A percentile compares a stretch with the other conserved stretches of the same genome.
Evolutionary conservation across 1,140 invertebrate species (phyloP).

Genomic region (Grapholita molesta): DNA sequence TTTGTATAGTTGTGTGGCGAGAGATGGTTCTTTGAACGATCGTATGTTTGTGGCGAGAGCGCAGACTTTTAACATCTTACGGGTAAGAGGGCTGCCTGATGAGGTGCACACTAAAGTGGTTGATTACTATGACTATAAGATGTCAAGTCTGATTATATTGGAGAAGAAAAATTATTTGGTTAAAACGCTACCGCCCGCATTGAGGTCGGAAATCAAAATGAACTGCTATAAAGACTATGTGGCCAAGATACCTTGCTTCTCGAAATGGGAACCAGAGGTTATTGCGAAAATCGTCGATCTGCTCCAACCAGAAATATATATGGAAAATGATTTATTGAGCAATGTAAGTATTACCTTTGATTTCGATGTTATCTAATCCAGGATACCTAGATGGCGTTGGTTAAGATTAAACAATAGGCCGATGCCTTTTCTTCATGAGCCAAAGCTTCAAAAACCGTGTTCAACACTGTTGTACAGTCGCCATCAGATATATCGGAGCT

Average conservation of each 20-base stretch:
- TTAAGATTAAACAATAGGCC: neutral
- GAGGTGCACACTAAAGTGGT: conserved; percentile 27
- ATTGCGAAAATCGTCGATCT: conserved; percentile 29
- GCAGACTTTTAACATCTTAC: conserved; percentile 24
- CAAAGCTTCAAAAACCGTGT: too few species aligned
- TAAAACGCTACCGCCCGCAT: conserved; percentile 24
- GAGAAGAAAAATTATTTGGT: conserved; percentile 28
- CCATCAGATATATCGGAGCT: too few species aligned
- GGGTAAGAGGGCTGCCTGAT: conserved; percentile 32
- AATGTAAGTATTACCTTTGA: conserved; percentile 30
- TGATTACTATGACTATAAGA: conserved; percentile 31
- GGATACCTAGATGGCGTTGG: neutral
- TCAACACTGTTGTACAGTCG: too few species aligned
- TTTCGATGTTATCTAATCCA: conserved; percentile 1
- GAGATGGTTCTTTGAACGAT: conserved; percentile 24
- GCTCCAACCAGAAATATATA: conserved; percentile 35
- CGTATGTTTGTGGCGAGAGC: conserved; percentile 14
- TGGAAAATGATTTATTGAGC: conserved; percentile 30
- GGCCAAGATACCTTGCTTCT: conserved; percentile 27
- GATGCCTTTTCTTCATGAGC: neutral
- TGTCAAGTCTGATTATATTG: conserved; percentile 23
- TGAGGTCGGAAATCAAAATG: conserved; percentile 34
- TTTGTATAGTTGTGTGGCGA: conserved; percentile 22
- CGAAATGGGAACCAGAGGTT: conserved; percentile 28
- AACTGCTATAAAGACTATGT: conserved; percentile 25